Evolutionary conservation across 2,888 invertebrate genomes (phyloP).

Genomic region (Agrochola macilenta): DNA sequence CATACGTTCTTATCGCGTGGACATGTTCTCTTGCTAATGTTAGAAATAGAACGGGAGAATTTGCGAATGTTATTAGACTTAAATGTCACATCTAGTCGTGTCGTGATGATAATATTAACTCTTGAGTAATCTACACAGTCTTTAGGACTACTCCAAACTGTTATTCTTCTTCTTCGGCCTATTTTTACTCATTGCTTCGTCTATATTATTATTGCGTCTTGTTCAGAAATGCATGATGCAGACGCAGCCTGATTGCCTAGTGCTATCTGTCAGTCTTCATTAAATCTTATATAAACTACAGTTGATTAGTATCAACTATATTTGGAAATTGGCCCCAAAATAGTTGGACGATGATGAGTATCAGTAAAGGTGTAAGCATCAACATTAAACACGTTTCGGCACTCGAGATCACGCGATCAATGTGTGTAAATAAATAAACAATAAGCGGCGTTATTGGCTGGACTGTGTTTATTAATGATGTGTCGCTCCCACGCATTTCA

Average conservation of each 20-base stretch:
- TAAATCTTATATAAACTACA: background rate
- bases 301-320: constrained; percentile 23
- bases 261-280: background rate
- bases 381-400: constrained; percentile 53
- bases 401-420: constrained; percentile 58
- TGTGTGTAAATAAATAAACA: constrained; percentile 64
- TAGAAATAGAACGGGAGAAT: constrained; percentile 43
- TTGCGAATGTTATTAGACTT: constrained; percentile 14
- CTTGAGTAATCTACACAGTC: background rate
- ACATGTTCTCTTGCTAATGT: constrained; percentile 21
- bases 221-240: background rate
- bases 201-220: background rate
- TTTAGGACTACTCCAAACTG: background rate
- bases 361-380: constrained; percentile 31
- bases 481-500: constrained; percentile 15
- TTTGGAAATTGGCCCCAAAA: constrained; percentile 33
- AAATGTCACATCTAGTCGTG: background rate
- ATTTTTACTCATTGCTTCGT: background rate
- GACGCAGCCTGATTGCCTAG: background rate
- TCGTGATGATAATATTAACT: background rate
- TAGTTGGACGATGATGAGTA: constrained; percentile 34
- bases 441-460: constrained; percentile 19
- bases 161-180: background rate
- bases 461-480: constrained; percentile 9
- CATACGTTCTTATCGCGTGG: constrained; percentile 44